Conservation (phyloP, 2,888 invertebrate species). For the Ophion ventricosus region DNA sequence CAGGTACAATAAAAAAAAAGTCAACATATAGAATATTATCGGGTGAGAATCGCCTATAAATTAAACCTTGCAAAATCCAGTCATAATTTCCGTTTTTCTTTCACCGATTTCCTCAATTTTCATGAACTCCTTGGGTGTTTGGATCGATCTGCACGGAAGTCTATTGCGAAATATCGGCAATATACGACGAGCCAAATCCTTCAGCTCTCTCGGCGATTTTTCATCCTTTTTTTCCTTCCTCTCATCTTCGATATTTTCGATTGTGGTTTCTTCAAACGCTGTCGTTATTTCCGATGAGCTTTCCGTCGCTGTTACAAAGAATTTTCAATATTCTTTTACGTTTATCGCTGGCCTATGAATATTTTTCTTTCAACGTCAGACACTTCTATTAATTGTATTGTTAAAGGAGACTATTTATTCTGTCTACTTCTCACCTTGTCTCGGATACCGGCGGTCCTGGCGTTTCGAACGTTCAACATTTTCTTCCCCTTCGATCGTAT, state of each 20-base stretch:
- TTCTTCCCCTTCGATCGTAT: too few species aligned
- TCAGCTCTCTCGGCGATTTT: constrained; percentile 63
- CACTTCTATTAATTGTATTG: too few species aligned
- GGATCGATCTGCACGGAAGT: constrained; percentile 86
- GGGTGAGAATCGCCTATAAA: too few species aligned
- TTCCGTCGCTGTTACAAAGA: neutral
- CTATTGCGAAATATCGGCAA: constrained; percentile 83
- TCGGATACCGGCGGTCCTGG: too few species aligned
- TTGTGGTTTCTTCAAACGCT: neutral
- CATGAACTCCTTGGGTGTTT: constrained; percentile 83
- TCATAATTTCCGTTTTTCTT: constrained; percentile 85
- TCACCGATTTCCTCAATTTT: constrained; percentile 81
- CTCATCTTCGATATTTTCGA: constrained; percentile 13
- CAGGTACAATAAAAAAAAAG: too few species aligned
- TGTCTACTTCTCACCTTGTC: too few species aligned
- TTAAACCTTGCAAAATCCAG: constrained; percentile 85
- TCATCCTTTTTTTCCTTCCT: constrained; percentile 40
- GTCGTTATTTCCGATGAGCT: neutral
- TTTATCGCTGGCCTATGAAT: too few species aligned
- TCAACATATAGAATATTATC: too few species aligned
- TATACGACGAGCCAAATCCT: constrained; percentile 34
- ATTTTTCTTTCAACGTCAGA: too few species aligned
- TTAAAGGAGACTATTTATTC: too few species aligned
- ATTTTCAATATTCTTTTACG: too few species aligned
- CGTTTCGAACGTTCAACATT: too few species aligned